Evolutionary conservation across 2,888 invertebrate genomes (phyloP).

Genomic region (Diarsia brunnea): DNA sequence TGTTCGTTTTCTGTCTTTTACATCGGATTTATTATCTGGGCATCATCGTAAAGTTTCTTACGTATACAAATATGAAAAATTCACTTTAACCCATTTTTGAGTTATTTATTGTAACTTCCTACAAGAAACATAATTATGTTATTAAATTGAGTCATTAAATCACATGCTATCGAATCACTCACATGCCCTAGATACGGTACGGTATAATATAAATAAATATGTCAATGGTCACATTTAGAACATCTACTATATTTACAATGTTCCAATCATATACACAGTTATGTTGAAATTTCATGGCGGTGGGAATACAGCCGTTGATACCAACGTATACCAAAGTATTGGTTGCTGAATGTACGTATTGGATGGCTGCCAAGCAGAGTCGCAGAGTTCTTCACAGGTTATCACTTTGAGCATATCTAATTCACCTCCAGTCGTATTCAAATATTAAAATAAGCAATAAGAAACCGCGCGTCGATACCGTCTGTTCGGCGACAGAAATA

Average conservation of each 20-base stretch:
- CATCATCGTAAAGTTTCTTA: constrained; percentile 61
- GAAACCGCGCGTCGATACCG: constrained; percentile 38
- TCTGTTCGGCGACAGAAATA: constrained; percentile 43
- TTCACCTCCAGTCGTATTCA: constrained; percentile 67
- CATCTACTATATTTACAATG: constrained; percentile 41
- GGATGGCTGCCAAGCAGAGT: constrained; percentile 69
- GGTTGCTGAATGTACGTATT: constrained; percentile 63
- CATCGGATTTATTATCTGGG: constrained; percentile 57
- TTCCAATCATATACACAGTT: constrained; percentile 38
- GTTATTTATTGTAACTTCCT: constrained; percentile 49
- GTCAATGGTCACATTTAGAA: constrained; percentile 49
- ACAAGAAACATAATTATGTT: constrained; percentile 32
- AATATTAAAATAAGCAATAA: constrained; percentile 70
- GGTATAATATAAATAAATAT: constrained; percentile 51
- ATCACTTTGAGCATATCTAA: constrained; percentile 71
- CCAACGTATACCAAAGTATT: constrained; percentile 62
- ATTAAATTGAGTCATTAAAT: constrained; percentile 43
- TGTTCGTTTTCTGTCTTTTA: constrained; percentile 61
- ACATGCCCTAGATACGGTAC: constrained; percentile 22
- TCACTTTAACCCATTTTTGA: constrained; percentile 73
- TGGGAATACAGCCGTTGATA: constrained; percentile 55
- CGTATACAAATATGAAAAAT: constrained; percentile 45
- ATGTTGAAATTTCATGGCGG: constrained; percentile 50
- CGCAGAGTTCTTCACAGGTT: constrained; percentile 65
- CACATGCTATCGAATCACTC: constrained; percentile 71